Evolutionary conservation across 1,140 invertebrate genomes (phyloP).

Genomic region (Drosophila tsacasi): DNA sequence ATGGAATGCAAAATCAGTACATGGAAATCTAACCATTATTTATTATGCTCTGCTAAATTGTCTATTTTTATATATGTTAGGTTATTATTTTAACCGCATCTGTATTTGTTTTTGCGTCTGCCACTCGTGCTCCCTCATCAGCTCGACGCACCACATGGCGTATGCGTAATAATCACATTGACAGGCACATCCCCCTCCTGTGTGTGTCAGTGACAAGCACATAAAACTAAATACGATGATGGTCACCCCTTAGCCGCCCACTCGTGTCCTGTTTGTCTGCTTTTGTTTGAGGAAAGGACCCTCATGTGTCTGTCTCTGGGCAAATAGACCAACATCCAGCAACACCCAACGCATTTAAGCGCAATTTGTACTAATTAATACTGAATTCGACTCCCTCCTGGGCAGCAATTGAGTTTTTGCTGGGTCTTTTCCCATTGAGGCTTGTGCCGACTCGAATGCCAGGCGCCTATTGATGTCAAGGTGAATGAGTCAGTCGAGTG

Average conservation of each 20-base stretch:
- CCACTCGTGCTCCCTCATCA: slow-evolving; percentile 43
- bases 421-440: slow-evolving; percentile 6
- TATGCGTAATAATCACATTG: slow-evolving; percentile 70
- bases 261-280: slow-evolving; percentile 29
- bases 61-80: not conserved
- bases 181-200: slow-evolving; percentile 19
- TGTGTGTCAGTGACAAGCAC: slow-evolving; percentile 65
- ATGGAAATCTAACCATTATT: not conserved
- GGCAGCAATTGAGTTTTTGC: slow-evolving; percentile 27
- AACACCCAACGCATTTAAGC: slow-evolving; percentile 57
- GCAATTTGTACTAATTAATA: slow-evolving; percentile 77
- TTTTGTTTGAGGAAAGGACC: slow-evolving; percentile 56
- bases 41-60: not conserved
- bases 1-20: not conserved
- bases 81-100: not conserved
- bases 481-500: slow-evolving; percentile 39
- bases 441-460: not conserved
- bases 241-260: slow-evolving; percentile 19
- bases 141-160: slow-evolving; percentile 51
- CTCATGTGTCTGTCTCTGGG: slow-evolving; percentile 37
- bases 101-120: slow-evolving; percentile 19
- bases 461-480: slow-evolving; percentile 38
- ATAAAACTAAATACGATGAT: slow-evolving; percentile 69
- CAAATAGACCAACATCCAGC: slow-evolving; percentile 32
- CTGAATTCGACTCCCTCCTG: slow-evolving; percentile 49